Evolutionary conservation across 1,140 invertebrate genomes (phyloP).

Genomic region (Dreissena rostriformis): DNA sequence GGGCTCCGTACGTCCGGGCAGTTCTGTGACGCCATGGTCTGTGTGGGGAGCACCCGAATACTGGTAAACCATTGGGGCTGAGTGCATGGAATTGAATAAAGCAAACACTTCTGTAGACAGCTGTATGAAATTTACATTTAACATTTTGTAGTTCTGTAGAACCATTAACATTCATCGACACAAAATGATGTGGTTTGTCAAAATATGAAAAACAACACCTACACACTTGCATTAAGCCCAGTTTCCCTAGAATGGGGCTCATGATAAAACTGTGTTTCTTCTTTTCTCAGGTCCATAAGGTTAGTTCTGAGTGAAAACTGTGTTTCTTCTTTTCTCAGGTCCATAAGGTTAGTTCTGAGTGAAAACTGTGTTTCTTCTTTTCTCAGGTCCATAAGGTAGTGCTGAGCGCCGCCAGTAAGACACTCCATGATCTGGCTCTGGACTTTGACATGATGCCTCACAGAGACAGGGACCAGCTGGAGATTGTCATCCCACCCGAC

Average conservation of each 20-base stretch:
- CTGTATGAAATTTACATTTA: too few species aligned
- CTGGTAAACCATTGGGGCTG: constrained; percentile 5
- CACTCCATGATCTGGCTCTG: constrained; percentile 36
- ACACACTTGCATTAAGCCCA: too few species aligned
- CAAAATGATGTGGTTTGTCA: too few species aligned
- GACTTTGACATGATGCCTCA: constrained; percentile 51
- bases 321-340: background rate
- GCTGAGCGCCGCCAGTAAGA: constrained; percentile 46
- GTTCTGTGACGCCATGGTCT: constrained; percentile 57
- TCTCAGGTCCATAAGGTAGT: constrained; percentile 45
- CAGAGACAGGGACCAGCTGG: constrained; percentile 35
- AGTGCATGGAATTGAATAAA: too few species aligned
- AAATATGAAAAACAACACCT: too few species aligned
- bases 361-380: background rate
- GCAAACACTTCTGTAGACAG: too few species aligned
- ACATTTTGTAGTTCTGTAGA: too few species aligned
- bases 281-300: too few species aligned
- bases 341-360: too few species aligned
- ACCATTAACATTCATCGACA: too few species aligned
- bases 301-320: background rate
- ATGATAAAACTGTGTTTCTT: too few species aligned
- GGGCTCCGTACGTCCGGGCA: constrained; percentile 24
- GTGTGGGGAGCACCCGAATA: constrained; percentile 50
- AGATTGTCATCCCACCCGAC: constrained; percentile 52
- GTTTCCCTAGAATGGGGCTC: too few species aligned